Evolutionary conservation across 2,888 invertebrate genomes (phyloP).

Genomic region (Cerceris rybyensis): DNA sequence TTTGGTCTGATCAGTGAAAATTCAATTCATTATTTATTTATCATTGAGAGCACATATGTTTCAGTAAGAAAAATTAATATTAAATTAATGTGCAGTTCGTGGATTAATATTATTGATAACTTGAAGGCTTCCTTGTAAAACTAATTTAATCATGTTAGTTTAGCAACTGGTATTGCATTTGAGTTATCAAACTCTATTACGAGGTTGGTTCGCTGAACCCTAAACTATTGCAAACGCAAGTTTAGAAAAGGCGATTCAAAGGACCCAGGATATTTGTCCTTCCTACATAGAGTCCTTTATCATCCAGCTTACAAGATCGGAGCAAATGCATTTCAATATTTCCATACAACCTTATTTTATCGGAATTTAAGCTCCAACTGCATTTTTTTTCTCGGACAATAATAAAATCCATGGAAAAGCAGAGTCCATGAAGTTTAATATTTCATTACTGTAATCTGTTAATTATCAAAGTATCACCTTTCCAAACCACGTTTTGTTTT

Average conservation of each 20-base stretch:
- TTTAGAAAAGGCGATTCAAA: neutral
- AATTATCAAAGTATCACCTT: too few relatives aligned
- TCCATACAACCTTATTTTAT: neutral
- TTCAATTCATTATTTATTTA: too few relatives aligned
- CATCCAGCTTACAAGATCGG: neutral
- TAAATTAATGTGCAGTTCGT: neutral
- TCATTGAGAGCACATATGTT: too few relatives aligned
- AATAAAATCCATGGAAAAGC: too few relatives aligned
- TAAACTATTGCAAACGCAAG: neutral
- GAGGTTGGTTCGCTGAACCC: neutral
- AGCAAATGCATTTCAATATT: neutral
- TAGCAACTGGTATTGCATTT: slow-evolving; percentile 12
- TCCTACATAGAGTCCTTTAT: neutral
- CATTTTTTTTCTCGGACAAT: too few relatives aligned
- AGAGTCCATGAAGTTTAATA: too few relatives aligned
- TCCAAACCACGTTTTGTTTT: too few relatives aligned
- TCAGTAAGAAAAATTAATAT: too few relatives aligned
- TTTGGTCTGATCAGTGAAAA: too few relatives aligned
- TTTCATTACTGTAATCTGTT: too few relatives aligned
- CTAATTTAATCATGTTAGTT: slow-evolving; percentile 4
- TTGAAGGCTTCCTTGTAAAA: neutral
- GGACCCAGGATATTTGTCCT: neutral
- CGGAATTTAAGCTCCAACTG: too few relatives aligned
- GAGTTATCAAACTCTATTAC: slow-evolving; percentile 4
- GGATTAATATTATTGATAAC: neutral